phyloP scores from a whole-genome alignment of 2,797 vertebrate genomes.

The Halcyon smyrnensis region DNA sequence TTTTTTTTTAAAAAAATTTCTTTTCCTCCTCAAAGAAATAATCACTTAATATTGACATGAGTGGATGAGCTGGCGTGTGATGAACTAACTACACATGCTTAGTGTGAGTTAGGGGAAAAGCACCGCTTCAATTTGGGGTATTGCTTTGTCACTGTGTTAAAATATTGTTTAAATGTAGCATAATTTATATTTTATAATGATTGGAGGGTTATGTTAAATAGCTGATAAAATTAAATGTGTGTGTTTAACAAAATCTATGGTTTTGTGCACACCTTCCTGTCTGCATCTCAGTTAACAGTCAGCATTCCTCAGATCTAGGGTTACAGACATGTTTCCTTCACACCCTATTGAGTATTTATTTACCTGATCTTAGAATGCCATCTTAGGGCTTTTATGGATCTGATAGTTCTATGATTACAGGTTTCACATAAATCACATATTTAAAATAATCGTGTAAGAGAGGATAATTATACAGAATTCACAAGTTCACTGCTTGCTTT shows the following conservation, averaged over 20 bases:
- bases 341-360: not conserved
- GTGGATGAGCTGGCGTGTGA: accelerated
- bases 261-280: not conserved
- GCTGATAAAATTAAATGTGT: not conserved
- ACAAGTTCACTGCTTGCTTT: not conserved
- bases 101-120: not conserved
- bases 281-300: not conserved
- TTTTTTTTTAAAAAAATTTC: not conserved
- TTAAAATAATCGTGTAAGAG: not conserved
- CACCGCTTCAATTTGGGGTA: not conserved
- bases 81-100: accelerated
- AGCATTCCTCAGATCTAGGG: not conserved
- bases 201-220: not conserved
- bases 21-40: not conserved
- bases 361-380: not conserved
- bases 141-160: not conserved
- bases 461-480: not conserved
- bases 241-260: not conserved
- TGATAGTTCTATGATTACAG: not conserved
- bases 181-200: not conserved
- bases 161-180: not conserved
- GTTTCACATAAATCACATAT: not conserved
- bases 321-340: not conserved
- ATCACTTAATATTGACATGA: not conserved
- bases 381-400: not conserved